Evolutionary conservation across 2,113 vertebrate genomes (phyloP), one percentile per base, ranked within the genome.

Genomic region (Anguilla japonica): DNA sequence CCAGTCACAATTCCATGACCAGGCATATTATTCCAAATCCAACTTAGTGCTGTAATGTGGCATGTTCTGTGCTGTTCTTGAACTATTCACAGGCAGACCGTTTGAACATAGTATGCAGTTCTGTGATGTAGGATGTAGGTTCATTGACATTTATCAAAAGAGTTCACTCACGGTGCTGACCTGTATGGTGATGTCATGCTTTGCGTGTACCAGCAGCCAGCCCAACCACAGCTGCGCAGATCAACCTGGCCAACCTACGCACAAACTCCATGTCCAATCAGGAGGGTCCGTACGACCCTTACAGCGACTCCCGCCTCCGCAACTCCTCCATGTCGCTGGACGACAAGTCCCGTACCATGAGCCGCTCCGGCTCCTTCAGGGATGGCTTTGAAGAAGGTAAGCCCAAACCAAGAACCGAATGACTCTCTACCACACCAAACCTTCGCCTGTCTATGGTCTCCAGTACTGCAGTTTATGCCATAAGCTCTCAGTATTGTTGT

Each of bases 301-400:
- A 96, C 43, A 88, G 94, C 0, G 98, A 99, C 83, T 92, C 95
- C 41, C 97, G 98, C 40, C 96, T 99, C 93, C 96, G 98, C 50
- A 99, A 99, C 92, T 99, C 98, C 88, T 99, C 98, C 71, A 96
- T 99, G 97, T 99, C 98, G 0, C 92, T 99, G 89, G 98, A 99
- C 0, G 98, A 99, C 88, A 99, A 99, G 90, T 98, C 95, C 18
- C 94, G 98, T 85, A 97, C 97, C 53, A 99, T 99, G 97, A 99
- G 98, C 93, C 96, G 98, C 1, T 99, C 98, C 0, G 98, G 97
- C 39, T 99, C 98, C 2, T 99, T 99, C 94, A 95, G 97, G 0
- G 98, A 99, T n/a, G 98, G 98, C 84, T 99, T 99, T 78, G 98
- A 99, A 90, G 98, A 99, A 97, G 98, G 98, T 99, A 90, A 95